These are phyloP conservation scores for Andrena bicolor DNA, from an alignment of 2,888 invertebrate genomes.

Conservation along the genomic window DNA sequence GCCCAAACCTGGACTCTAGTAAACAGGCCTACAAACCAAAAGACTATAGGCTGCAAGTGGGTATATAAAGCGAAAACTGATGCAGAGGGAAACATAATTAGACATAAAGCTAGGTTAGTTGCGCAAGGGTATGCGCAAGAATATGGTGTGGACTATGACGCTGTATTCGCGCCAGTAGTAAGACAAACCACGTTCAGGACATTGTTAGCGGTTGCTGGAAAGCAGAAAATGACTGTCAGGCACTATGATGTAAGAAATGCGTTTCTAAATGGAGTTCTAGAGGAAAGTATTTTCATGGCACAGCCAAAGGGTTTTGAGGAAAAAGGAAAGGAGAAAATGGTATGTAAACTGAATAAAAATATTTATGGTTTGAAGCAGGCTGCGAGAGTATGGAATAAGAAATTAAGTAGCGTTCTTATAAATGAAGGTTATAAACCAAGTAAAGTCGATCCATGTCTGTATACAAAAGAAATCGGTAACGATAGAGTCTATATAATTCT, in stretches of 20 bases:
- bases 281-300: background rate
- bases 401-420: background rate
- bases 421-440: background rate
- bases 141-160: background rate
- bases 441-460: background rate
- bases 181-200: slow-evolving; percentile 11
- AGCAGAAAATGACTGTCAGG: background rate
- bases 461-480: background rate
- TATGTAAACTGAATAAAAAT: background rate
- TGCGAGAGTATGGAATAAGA: background rate
- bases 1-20: slow-evolving; percentile 4
- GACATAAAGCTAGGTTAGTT: background rate
- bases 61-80: background rate
- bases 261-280: slow-evolving; percentile 30
- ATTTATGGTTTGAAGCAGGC: background rate
- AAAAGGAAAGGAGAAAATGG: background rate
- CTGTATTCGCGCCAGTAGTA: background rate
- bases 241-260: slow-evolving; percentile 11
- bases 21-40: background rate
- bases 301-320: background rate
- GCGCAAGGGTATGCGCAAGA: background rate
- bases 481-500: background rate
- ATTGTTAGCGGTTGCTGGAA: slow-evolving; percentile 4
- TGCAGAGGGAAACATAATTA: background rate
- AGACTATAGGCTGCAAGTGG: background rate